These are phyloP conservation scores for Brachypodius melanocephalos DNA, from an alignment of 2,113 vertebrate species.

Conservation along the genomic window DNA sequence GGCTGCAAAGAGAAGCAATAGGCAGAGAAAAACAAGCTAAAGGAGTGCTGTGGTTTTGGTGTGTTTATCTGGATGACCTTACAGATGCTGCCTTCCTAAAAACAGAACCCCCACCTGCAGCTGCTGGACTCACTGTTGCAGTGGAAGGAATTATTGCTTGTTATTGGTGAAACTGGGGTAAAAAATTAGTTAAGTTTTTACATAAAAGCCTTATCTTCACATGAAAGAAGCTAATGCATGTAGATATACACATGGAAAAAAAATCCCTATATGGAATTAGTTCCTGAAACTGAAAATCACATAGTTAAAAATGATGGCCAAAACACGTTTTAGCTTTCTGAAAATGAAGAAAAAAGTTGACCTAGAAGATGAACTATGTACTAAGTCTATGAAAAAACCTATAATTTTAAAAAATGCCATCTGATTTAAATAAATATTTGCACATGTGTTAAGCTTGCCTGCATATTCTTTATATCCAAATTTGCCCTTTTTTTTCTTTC, in stretches of 20 bases:
- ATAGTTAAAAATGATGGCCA: background rate
- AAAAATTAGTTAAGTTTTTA: background rate
- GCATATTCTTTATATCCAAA: background rate
- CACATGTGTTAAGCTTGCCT: background rate
- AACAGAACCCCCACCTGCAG: background rate
- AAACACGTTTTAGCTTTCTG: background rate
- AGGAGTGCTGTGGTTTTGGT: background rate
- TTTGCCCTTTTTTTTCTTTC: background rate
- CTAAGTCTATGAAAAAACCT: background rate
- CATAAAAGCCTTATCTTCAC: background rate
- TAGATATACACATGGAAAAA: fast-evolving
- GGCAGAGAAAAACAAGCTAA: background rate
- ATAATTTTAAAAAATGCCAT: background rate
- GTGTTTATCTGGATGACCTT: background rate
- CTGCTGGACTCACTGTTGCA: background rate
- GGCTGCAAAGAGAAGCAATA: background rate
- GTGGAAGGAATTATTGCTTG: background rate
- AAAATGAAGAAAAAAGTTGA: background rate
- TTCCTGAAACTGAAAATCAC: background rate
- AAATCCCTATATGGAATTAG: background rate
- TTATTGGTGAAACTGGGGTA: background rate
- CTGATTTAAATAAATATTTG: background rate
- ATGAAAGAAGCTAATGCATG: background rate
- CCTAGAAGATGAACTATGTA: background rate
- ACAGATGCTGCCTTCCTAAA: background rate